phyloP scores from a whole-genome alignment of 2,888 invertebrate species.

The Diplazon laetatorius region DNA sequence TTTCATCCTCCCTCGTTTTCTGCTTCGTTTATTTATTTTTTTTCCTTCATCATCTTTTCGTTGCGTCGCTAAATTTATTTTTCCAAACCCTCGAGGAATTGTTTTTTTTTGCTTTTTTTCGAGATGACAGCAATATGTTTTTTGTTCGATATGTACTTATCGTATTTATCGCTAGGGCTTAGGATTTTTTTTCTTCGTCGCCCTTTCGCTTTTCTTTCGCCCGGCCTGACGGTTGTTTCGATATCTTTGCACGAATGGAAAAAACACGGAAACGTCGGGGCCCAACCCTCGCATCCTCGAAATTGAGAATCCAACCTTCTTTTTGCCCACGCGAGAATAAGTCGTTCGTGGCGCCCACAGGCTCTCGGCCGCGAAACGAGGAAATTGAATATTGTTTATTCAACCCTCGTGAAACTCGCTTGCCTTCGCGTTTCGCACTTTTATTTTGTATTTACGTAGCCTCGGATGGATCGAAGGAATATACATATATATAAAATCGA shows the following conservation, averaged over 20 bases:
- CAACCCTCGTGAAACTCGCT: constrained; percentile 28
- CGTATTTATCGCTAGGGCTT: not conserved
- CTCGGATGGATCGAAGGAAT: constrained; percentile 5
- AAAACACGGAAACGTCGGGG: not conserved
- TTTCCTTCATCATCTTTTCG: not conserved
- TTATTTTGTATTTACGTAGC: constrained; percentile 25
- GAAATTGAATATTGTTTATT: constrained; percentile 55
- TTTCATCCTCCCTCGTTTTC: constrained; percentile 3
- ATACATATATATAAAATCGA: constrained; percentile 25
- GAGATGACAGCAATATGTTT: not conserved
- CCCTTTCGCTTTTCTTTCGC: not conserved
- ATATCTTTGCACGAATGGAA: not conserved
- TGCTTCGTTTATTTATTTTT: constrained; percentile 18
- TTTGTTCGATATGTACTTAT: constrained; percentile 8
- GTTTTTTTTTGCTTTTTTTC: no score
- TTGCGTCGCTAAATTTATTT: not conserved
- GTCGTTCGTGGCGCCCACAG: not conserved
- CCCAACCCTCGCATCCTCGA: no score
- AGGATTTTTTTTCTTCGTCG: not conserved
- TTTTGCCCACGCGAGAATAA: not conserved
- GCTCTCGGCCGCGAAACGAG: constrained; percentile 29
- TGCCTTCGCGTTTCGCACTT: constrained; percentile 14
- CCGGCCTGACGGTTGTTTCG: not conserved
- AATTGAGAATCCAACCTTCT: not conserved
- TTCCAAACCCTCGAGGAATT: constrained; percentile 1